Percentiles rank a stretch among this genome's conserved stretches.
These are phyloP conservation scores for Tinea trinotella DNA, from an alignment of 2,888 invertebrate genomes.

Conservation along the genomic window DNA sequence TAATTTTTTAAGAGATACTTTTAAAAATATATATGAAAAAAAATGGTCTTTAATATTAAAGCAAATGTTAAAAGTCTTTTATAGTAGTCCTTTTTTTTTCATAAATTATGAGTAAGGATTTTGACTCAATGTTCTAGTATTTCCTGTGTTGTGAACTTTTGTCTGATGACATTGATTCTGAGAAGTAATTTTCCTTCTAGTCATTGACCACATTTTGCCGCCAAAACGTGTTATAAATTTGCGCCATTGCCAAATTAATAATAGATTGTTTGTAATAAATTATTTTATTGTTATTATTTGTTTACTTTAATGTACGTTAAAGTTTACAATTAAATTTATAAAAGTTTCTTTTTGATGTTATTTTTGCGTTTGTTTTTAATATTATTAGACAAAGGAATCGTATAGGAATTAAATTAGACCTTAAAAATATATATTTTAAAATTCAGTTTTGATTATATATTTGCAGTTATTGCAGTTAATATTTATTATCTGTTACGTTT, in stretches of 20 bases:
- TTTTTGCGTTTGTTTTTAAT: neutral
- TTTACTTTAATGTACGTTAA: constrained; percentile 1
- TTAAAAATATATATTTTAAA: too few species aligned
- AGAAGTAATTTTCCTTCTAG: constrained; percentile 1
- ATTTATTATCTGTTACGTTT: too few species aligned
- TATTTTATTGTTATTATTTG: neutral
- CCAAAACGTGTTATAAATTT: neutral
- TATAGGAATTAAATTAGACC: too few species aligned
- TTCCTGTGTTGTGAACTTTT: constrained; percentile 5
- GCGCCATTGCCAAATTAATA: constrained; percentile 2
- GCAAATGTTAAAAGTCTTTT: neutral
- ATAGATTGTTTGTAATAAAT: neutral
- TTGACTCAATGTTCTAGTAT: neutral
- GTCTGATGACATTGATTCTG: neutral
- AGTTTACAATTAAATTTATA: neutral
- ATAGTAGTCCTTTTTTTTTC: too few species aligned
- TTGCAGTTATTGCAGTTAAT: too few species aligned
- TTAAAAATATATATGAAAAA: neutral
- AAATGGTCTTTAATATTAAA: neutral
- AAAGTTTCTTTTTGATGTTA: neutral
- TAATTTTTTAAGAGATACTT: neutral
- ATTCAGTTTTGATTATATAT: too few species aligned
- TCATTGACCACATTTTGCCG: constrained; percentile 12
- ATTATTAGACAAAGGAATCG: too few species aligned
- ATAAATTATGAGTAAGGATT: too few species aligned